phyloP scores from a whole-genome alignment of 2,113 vertebrate species.

The Fukomys damarensis region DNA sequence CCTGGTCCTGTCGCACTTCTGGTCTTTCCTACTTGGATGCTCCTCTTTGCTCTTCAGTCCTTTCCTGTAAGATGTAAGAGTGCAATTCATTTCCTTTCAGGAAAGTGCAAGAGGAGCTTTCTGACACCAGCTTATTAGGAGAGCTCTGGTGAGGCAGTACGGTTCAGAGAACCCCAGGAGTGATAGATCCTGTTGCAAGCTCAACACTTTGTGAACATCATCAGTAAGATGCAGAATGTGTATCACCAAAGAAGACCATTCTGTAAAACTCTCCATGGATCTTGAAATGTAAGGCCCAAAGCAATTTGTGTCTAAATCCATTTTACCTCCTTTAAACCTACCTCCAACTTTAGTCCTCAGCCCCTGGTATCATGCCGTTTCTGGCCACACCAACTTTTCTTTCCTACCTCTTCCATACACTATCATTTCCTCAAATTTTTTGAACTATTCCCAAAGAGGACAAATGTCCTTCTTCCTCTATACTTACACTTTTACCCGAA shows the following conservation, averaged over 20 bases:
- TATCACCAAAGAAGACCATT: background rate
- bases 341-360: background rate
- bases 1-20: background rate
- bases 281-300: background rate
- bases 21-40: background rate
- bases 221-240: background rate
- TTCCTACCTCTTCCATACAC: rapidly evolving
- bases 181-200: background rate
- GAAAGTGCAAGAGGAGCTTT: background rate
- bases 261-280: background rate
- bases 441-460: background rate
- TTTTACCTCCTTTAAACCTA: background rate
- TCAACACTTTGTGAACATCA: background rate
- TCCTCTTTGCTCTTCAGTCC: background rate
- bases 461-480: background rate
- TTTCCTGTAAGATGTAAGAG: background rate
- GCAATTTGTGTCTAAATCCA: background rate
- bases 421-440: background rate
- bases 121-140: constrained; percentile 24
- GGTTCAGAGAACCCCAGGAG: background rate
- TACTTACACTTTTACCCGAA: background rate
- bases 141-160: background rate
- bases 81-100: constrained; percentile 23
- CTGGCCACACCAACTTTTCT: background rate
- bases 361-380: background rate